Evolutionary conservation across 2,888 invertebrate genomes (phyloP).

Genomic region (Eilema depressum): DNA sequence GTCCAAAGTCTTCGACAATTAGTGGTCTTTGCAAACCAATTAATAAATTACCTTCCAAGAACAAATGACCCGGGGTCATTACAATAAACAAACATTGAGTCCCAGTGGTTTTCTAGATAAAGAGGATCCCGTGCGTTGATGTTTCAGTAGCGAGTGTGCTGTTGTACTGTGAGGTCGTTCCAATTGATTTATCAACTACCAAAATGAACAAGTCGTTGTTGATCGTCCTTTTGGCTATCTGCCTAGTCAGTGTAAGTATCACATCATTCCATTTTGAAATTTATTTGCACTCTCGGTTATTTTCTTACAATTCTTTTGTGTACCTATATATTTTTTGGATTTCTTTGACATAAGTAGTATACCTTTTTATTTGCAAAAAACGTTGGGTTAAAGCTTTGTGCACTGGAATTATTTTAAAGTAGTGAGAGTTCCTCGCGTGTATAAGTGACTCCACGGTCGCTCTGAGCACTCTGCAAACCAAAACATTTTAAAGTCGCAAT

Average conservation of each 20-base stretch:
- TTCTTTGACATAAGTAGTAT: no score
- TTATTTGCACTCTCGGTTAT: background rate
- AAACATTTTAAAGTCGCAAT: no score
- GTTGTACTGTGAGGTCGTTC: slow-evolving; percentile 53
- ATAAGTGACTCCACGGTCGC: no score
- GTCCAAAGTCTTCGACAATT: slow-evolving; percentile 17
- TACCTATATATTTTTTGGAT: no score
- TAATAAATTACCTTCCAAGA: slow-evolving; percentile 59
- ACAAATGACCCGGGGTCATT: slow-evolving; percentile 56
- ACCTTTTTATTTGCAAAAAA: no score
- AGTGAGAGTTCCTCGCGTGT: no score
- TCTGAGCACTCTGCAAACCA: no score
- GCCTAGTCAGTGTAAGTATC: slow-evolving; percentile 72
- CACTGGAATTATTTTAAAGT: no score
- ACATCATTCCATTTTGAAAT: background rate
- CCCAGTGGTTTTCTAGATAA: slow-evolving; percentile 52
- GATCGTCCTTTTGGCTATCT: slow-evolving; percentile 69
- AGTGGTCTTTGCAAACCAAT: slow-evolving; percentile 54
- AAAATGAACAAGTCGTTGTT: slow-evolving; percentile 72
- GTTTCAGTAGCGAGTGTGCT: slow-evolving; percentile 53
- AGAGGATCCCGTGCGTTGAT: slow-evolving; percentile 33
- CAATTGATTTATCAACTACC: slow-evolving; percentile 21
- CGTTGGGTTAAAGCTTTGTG: no score
- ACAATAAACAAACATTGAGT: slow-evolving; percentile 58
- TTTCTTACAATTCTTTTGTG: background rate